phyloP scores from a whole-genome alignment of 2,113 vertebrate species.

The Stomatorhinus ivindoensis region DNA sequence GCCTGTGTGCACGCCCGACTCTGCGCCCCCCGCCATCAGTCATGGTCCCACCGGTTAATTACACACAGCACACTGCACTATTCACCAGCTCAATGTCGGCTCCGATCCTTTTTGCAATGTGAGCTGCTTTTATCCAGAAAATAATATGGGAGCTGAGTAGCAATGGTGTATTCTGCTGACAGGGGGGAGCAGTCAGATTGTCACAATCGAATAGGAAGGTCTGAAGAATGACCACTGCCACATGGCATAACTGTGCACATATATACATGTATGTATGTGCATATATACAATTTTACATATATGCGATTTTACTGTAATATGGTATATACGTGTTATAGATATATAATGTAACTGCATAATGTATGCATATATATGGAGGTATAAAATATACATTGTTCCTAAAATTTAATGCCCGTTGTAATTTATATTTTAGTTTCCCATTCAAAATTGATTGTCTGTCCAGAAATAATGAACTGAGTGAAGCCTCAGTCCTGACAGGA shows the following conservation, averaged over 20 bases:
- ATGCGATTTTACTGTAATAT: background rate
- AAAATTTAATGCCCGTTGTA: background rate
- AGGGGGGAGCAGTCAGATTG: background rate
- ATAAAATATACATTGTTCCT: background rate
- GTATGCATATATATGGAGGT: background rate
- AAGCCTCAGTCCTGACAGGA: background rate
- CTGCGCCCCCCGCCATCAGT: background rate
- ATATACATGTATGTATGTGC: background rate
- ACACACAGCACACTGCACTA: background rate
- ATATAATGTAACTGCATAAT: background rate
- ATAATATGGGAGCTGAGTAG: background rate
- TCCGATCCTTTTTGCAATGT: background rate
- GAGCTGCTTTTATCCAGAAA: background rate
- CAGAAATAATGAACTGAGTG: background rate
- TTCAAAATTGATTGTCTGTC: background rate
- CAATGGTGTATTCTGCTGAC: background rate
- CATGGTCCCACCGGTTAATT: background rate
- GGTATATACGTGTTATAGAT: background rate
- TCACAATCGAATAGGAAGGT: background rate
- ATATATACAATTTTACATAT: background rate
- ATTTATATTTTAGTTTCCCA: conserved; percentile 1
- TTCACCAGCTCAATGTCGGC: background rate
- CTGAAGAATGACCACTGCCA: background rate
- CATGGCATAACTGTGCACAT: background rate
- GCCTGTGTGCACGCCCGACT: background rate